Evolutionary conservation across 2,888 invertebrate species (phyloP), one percentile per base, ranked within the genome.

Genomic region (Gasteruption jaculator): DNA sequence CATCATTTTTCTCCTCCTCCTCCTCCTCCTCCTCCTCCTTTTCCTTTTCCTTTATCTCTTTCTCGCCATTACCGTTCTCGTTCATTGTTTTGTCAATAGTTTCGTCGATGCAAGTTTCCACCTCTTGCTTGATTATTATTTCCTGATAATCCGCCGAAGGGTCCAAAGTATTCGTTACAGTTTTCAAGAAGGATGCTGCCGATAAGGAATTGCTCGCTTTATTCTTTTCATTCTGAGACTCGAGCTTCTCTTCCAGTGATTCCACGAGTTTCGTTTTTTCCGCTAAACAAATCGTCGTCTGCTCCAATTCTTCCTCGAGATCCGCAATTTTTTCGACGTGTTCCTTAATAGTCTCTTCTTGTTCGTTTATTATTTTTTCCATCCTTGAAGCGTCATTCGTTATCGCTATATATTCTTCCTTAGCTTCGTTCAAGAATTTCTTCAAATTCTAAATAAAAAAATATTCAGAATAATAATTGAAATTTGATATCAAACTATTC

Each of bases 351-450:
- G 46, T 11, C 38, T 57, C 50, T 12, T 60, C 53, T 38, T 59
- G 53, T 2, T 56, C 45, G 22, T 60, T 57, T 14, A 65, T 21
- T 11, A 47, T 40, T 25, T 47, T 41, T 19, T 60, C 52, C 36
- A 58, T 52, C 15, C 54, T 41, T 14, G 41, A 38, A 15, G 54
- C 50, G 20, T 62, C 52, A 8, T 50, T 41, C 0, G 54, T 59
- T 15, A 64, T 56, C 1, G 37, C 31, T 21, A 68, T 58, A 18
- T 60, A 68, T n/a, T 71, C 70, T 18, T 62, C 52, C 41, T 69
- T 67, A 0, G 70, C 70, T 41, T 68, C 66, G 31, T 69, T 60
- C 4, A 71, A 49, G 24, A 65, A 58, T 16, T 50, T 35, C 50
- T 62, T 69, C 2, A 68, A 43, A 33, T 55, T 56, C 61, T 66